Conservation (phyloP, 2,888 invertebrate species). For the Siphlonurus alternatus region DNA sequence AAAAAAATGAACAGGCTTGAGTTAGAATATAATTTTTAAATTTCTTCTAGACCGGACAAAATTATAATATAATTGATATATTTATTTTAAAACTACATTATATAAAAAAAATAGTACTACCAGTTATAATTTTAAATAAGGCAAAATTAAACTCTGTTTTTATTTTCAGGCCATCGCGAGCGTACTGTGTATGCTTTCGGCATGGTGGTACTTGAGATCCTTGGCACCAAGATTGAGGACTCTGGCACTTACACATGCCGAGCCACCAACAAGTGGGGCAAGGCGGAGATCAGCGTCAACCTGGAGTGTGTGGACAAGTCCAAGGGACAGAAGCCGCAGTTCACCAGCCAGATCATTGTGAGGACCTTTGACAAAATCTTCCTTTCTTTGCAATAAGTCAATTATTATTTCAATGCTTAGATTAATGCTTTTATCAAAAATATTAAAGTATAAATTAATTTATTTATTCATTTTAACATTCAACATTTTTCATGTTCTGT, state of each 20-base stretch:
- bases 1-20: no score
- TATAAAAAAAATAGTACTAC: no score
- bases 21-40: no score
- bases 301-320: conserved; percentile 69
- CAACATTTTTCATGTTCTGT: background rate
- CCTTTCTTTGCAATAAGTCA: no score
- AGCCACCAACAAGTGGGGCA: conserved; percentile 79
- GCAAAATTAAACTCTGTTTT: background rate
- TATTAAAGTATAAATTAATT: background rate
- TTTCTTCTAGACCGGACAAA: no score
- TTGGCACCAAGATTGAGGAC: conserved; percentile 86
- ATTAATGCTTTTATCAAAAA: background rate
- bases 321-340: conserved; percentile 72
- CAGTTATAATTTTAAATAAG: background rate
- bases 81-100: no score
- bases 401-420: background rate
- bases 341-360: conserved; percentile 61
- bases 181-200: conserved; percentile 94
- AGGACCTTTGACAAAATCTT: no score
- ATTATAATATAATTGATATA: no score
- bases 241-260: conserved; percentile 77
- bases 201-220: conserved; percentile 89
- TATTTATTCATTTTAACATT: background rate
- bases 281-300: conserved; percentile 68
- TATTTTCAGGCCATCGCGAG: conserved; percentile 47